Evolutionary conservation across 2,113 vertebrate species (phyloP).

Genomic region (Nanger granti): DNA sequence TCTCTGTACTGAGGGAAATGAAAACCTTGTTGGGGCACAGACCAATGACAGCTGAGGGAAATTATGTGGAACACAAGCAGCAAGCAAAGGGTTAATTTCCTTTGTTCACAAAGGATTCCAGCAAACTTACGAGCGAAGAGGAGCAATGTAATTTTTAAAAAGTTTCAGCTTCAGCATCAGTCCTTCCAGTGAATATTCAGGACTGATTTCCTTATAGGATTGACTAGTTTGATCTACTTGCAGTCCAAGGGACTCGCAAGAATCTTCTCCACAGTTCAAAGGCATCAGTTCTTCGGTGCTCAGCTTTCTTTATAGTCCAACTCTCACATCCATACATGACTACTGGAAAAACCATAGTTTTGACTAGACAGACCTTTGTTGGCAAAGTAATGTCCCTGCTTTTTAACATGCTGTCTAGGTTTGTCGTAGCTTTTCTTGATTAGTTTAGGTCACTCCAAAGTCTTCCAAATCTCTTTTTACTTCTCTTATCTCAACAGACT

Average conservation of each 20-base stretch:
- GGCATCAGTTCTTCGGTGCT: not conserved
- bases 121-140: not conserved
- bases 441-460: not conserved
- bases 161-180: not conserved
- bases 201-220: not conserved
- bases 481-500: constrained; percentile 5
- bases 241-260: not conserved
- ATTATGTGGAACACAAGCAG: not conserved
- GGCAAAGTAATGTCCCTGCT: not conserved
- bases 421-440: not conserved
- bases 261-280: not conserved
- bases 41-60: not conserved
- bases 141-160: not conserved
- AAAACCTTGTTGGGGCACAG: not conserved
- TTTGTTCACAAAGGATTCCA: constrained; percentile 10
- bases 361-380: not conserved
- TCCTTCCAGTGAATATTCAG: not conserved
- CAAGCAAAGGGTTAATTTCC: not conserved
- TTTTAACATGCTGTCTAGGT: not conserved
- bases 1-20: not conserved
- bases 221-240: not conserved
- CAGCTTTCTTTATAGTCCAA: not conserved
- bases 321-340: not conserved
- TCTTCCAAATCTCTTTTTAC: not conserved
- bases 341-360: not conserved